A percentile compares a stretch with the other conserved stretches of the same genome.
These are phyloP conservation scores for Dryobates pubescens DNA, from an alignment of 2,797 vertebrate species.

Conservation along the genomic window DNA sequence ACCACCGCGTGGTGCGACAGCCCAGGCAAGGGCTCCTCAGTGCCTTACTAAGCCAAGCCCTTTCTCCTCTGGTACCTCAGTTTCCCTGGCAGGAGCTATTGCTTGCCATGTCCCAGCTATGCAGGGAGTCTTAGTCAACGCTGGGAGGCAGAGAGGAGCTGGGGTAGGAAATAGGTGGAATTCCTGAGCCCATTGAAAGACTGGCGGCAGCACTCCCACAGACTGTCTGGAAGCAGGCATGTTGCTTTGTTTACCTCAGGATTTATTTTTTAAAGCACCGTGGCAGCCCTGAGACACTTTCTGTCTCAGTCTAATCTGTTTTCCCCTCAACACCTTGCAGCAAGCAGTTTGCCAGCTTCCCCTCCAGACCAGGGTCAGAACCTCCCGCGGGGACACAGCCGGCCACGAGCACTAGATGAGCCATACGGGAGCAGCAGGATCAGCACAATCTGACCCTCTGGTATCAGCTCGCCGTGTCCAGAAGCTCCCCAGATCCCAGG, in stretches of 20 bases:
- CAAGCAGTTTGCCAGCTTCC: not conserved
- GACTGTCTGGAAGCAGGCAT: slow-evolving; percentile 22
- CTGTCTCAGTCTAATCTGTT: slow-evolving; percentile 53
- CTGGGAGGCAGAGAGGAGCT: not conserved
- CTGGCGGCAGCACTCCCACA: slow-evolving; percentile 3
- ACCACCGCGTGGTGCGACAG: accelerated
- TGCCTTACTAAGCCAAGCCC: not conserved
- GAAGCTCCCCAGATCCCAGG: not conserved
- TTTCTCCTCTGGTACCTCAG: not conserved
- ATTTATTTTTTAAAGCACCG: slow-evolving; percentile 22
- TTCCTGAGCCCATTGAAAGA: slow-evolving; percentile 26
- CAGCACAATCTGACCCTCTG: not conserved
- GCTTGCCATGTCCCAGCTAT: accelerated
- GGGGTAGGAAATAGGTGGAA: slow-evolving; percentile 57
- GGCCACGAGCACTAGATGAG: not conserved
- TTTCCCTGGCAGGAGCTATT: not conserved
- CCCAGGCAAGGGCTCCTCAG: accelerated
- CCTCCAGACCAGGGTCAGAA: not conserved
- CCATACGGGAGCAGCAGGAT: not conserved
- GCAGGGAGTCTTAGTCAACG: not conserved
- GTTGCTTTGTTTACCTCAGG: slow-evolving; percentile 57
- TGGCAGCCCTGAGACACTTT: slow-evolving; percentile 16
- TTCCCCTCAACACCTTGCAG: slow-evolving; percentile 56
- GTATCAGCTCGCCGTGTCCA: accelerated
- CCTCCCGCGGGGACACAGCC: not conserved